Percentiles rank a stretch among this genome's conserved stretches.
phyloP scores from a whole-genome alignment of 1,140 invertebrate species.

The Lordiphosa mommai region DNA sequence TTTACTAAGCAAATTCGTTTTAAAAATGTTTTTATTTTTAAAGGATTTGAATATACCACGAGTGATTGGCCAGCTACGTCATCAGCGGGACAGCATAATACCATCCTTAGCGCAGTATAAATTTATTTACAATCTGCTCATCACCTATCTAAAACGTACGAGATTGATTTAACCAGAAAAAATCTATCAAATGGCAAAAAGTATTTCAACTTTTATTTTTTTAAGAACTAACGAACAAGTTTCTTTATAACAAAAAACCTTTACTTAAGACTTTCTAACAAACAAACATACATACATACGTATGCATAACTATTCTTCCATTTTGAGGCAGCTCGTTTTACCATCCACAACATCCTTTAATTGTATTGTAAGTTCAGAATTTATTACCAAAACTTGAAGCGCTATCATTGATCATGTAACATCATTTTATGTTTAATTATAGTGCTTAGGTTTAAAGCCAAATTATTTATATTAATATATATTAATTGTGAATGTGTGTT shows the following conservation, averaged over 20 bases:
- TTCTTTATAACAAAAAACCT: slow-evolving; percentile 3
- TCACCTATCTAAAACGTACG: slow-evolving; percentile 92
- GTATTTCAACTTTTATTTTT: slow-evolving; percentile 20
- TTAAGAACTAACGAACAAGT: slow-evolving; percentile 16
- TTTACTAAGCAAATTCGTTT: not conserved
- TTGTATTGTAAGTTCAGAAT: slow-evolving; percentile 37
- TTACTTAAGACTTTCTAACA: slow-evolving; percentile 15
- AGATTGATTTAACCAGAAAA: slow-evolving; percentile 85
- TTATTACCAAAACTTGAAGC: slow-evolving; percentile 40
- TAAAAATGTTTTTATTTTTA: slow-evolving; percentile 23
- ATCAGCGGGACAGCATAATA: slow-evolving; percentile 92
- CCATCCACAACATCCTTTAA: slow-evolving; percentile 20
- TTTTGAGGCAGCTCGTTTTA: slow-evolving; percentile 17
- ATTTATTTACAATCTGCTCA: slow-evolving; percentile 92
- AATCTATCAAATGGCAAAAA: slow-evolving; percentile 15
- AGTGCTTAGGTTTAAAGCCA: slow-evolving; percentile 63
- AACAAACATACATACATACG: no score
- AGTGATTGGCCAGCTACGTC: slow-evolving; percentile 87
- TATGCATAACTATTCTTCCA: slow-evolving; percentile 31
- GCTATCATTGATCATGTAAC: slow-evolving; percentile 5
- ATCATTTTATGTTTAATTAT: slow-evolving; percentile 39
- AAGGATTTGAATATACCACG: slow-evolving; percentile 89
- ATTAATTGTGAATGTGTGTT: not conserved
- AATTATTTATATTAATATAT: slow-evolving; percentile 52
- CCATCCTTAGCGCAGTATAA: slow-evolving; percentile 93